Evolutionary conservation across 2,113 vertebrate species (phyloP).

Genomic region (Hydrolagus affinis): DNA sequence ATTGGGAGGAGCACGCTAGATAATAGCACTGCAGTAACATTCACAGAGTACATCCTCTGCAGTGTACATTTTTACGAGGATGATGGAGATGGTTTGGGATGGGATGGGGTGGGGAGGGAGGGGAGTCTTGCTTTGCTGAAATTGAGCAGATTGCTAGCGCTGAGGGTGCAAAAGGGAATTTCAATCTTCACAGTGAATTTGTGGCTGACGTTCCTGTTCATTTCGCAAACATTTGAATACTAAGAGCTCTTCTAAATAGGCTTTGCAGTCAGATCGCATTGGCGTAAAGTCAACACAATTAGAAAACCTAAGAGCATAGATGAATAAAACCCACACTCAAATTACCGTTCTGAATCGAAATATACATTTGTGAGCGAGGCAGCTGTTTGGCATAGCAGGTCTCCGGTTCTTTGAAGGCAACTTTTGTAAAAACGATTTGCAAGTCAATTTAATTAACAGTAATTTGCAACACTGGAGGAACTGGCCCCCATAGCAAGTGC

Average conservation of each 20-base stretch:
- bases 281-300: background rate
- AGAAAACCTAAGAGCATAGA: background rate
- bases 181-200: conserved; percentile 4
- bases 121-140: background rate
- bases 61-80: no score
- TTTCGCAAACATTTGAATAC: background rate
- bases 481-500: background rate
- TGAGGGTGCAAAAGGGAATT: background rate
- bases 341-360: background rate
- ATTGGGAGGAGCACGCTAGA: background rate
- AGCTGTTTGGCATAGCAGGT: background rate
- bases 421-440: background rate
- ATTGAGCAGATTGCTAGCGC: no score
- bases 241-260: background rate
- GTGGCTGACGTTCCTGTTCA: background rate
- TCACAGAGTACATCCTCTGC: background rate
- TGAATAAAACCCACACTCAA: background rate
- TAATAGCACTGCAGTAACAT: background rate
- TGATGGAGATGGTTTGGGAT: background rate
- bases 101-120: background rate
- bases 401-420: background rate
- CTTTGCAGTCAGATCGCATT: background rate
- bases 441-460: background rate
- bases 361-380: background rate
- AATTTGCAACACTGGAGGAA: background rate